Conservation (phyloP, 2,797 vertebrate species). For the Sebastes iracundus region DNA sequence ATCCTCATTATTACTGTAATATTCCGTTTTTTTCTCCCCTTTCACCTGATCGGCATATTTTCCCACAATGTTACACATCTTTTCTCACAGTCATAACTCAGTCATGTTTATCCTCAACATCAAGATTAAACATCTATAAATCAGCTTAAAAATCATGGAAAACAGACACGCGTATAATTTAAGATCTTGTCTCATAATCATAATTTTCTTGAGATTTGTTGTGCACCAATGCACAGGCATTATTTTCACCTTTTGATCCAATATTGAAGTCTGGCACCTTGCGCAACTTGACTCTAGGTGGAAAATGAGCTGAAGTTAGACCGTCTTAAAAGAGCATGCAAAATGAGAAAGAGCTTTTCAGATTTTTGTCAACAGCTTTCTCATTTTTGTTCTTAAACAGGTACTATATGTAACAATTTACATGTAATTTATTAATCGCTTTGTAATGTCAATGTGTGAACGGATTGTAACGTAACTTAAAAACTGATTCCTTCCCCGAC, state of each 20-base stretch:
- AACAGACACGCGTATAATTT: background rate
- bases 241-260: background rate
- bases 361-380: too few relatives aligned
- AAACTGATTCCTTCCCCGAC: too few relatives aligned
- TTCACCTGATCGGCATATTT: background rate
- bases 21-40: background rate
- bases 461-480: too few relatives aligned
- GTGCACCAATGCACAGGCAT: background rate
- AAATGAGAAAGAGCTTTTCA: background rate
- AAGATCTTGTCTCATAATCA: background rate
- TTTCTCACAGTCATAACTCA: background rate
- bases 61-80: too few relatives aligned
- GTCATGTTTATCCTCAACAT: background rate
- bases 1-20: background rate
- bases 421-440: too few relatives aligned
- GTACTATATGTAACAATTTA: too few relatives aligned
- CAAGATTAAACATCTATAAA: background rate
- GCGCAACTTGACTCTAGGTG: background rate
- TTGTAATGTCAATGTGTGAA: too few relatives aligned
- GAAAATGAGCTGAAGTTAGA: background rate
- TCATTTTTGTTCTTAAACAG: too few relatives aligned
- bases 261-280: background rate
- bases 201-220: background rate
- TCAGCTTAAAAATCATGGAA: background rate
- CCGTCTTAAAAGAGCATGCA: background rate